Base-by-base conservation (phyloP, 2,888 invertebrate genomes). In the Ceraclea dissimilis region DNA sequence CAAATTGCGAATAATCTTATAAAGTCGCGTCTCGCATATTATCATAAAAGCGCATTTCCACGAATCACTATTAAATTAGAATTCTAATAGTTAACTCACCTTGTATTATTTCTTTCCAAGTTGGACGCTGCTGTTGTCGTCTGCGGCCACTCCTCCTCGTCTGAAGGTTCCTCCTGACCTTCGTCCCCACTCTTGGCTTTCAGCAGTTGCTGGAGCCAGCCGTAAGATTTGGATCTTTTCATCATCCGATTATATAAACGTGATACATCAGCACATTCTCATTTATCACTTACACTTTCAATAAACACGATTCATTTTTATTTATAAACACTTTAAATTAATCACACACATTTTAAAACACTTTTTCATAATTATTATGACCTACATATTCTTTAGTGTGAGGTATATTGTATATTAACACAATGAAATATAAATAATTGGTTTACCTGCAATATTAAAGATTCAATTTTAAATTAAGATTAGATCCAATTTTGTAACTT, bases 61-160 rank as follows among this genome's bases (percentile, higher is more conserved):
- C 2, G 46, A 20, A 46, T n/a, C 5, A 19, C 46, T 46, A 11
- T 44, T 16, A 31, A 11, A 44, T 44, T 46, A 46, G 4, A 19
- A 46, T 46, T 46, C 46, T n/a, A 47, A 47, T 5, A 5, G 22
- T 49, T 11, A 49, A 51, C 57, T 55, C 26, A 62, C 62, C 62
- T 39, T 39, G 16, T 39, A 13, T 39, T 60, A 51, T 62, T 62
- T 50, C 39, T 55, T 31, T 60, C 62, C 8, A 51, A 33, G 19
- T 49, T 55, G 17, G 58, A 43, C 6, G 49, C 31, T 39, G 56
- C 56, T 4, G 59, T 52, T n/a, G 60, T 33, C 5, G 54, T 52
- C 57, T 62, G 62, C 6, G 62, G 62, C 62, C 62, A 62, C 53
- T 62, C 62, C 49, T 62, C 61, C 43, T 60, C 60, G 46, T 62